Percentiles rank a stretch among this genome's conserved stretches.
Evolutionary conservation across 2,797 vertebrate species (phyloP).

Genomic region (Rallus crepitans): DNA sequence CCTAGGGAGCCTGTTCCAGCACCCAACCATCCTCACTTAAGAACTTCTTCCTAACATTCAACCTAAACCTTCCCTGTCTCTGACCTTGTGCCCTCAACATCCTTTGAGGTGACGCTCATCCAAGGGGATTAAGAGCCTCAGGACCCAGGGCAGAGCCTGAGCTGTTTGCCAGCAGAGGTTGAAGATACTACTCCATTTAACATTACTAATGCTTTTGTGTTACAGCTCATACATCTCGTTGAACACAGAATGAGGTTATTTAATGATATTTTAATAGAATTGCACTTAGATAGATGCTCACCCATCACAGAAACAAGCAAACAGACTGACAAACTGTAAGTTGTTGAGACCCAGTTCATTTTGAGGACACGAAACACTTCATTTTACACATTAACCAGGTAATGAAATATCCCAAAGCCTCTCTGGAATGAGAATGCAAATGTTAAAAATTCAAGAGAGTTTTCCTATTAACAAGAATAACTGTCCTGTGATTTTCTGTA

Average conservation of each 20-base stretch:
- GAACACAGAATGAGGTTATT: background rate
- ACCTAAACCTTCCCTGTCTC: background rate
- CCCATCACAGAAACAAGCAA: background rate
- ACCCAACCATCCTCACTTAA: too few species aligned
- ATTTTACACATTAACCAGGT: background rate
- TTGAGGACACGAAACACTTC: background rate
- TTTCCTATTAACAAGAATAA: constrained; percentile 55
- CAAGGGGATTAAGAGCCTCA: background rate
- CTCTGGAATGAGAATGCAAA: constrained; percentile 39
- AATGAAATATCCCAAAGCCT: constrained; percentile 2
- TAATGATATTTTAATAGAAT: background rate
- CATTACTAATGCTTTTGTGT: background rate
- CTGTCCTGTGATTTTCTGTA: constrained; percentile 34
- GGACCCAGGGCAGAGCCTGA: background rate
- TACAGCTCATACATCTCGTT: background rate
- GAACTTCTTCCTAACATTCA: too few species aligned
- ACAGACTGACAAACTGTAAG: background rate
- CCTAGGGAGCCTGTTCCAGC: too few species aligned
- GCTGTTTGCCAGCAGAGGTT: background rate
- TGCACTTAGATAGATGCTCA: background rate
- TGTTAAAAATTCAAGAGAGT: constrained; percentile 34
- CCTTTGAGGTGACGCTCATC: background rate
- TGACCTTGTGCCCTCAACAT: background rate
- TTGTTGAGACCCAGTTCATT: background rate
- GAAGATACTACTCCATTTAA: background rate